Conservation (phyloP, 2,113 vertebrate species). For the Abramis brama region DNA sequence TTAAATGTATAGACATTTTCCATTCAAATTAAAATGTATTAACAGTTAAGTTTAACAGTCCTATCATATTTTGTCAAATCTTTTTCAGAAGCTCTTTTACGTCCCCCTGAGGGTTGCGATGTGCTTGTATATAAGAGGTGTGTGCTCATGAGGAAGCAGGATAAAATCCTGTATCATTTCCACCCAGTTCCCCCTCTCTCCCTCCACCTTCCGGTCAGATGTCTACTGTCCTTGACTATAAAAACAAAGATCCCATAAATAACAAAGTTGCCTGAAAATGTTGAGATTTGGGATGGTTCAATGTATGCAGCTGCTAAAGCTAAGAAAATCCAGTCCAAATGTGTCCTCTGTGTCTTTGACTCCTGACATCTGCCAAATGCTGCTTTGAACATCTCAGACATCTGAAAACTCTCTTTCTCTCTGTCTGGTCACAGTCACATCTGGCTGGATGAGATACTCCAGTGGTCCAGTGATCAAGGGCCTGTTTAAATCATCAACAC, state of each 20-base stretch:
- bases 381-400: constrained; percentile 26
- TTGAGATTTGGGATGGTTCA: background rate
- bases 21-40: too few species aligned
- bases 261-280: background rate
- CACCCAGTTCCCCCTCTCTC: background rate
- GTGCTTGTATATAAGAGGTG: background rate
- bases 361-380: constrained; percentile 25
- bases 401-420: background rate
- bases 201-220: background rate
- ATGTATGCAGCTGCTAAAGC: constrained; percentile 26
- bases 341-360: constrained; percentile 12
- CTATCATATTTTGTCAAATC: background rate
- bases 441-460: constrained; percentile 7
- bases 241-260: background rate
- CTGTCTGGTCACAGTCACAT: background rate
- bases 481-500: constrained; percentile 34
- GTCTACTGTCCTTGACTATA: background rate
- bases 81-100: background rate
- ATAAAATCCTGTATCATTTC: background rate
- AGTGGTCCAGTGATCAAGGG: background rate
- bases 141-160: background rate
- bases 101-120: background rate
- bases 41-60: background rate
- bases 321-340: constrained; percentile 26
- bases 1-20: background rate